These are phyloP conservation scores for Sebastes vulpes DNA, from an alignment of 2,797 vertebrate genomes.

Conservation along the genomic window DNA sequence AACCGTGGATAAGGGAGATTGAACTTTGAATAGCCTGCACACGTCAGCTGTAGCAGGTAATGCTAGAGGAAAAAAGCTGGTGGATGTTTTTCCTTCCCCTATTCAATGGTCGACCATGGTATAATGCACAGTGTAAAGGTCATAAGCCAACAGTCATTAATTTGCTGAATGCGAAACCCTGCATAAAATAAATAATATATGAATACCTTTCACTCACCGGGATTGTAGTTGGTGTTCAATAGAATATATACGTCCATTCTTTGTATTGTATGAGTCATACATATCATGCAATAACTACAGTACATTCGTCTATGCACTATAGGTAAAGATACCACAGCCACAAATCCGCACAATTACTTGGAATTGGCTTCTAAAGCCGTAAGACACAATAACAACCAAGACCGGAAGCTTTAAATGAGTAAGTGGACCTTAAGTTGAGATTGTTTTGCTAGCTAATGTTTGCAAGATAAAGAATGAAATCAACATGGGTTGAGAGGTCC, in stretches of 20 bases:
- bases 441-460: neutral
- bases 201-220: neutral
- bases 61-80: neutral
- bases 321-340: no score
- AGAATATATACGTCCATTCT: neutral
- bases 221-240: neutral
- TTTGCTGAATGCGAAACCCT: neutral
- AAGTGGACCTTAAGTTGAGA: no score
- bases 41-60: neutral
- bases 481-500: neutral
- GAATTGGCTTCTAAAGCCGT: no score
- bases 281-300: no score
- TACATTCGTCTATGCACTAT: neutral
- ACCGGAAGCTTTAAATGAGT: neutral
- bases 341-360: neutral
- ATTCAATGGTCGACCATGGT: neutral
- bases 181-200: neutral
- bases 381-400: neutral
- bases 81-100: neutral
- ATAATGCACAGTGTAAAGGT: neutral
- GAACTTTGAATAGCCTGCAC: constrained; percentile 18
- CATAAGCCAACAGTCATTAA: neutral
- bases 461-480: neutral
- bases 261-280: neutral
- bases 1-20: constrained; percentile 14